Evolutionary conservation across 1,140 invertebrate species (phyloP).

Genomic region (Cotesia vestalis): DNA sequence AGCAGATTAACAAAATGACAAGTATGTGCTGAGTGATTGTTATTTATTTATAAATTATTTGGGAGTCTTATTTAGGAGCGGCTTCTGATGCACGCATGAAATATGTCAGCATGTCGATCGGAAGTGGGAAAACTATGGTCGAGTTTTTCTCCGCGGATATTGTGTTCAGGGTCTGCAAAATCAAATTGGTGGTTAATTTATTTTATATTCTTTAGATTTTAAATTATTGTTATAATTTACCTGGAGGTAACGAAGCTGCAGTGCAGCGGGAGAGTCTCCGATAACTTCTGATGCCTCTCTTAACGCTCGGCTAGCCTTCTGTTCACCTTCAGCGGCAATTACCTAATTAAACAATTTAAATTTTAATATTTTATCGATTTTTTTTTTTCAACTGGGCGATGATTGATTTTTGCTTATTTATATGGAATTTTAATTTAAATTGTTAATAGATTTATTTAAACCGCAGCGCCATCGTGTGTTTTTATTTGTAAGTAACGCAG

Average conservation of each 20-base stretch:
- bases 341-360: slow-evolving; percentile 67
- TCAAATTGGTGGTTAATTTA: slow-evolving; percentile 26
- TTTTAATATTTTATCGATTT: background rate
- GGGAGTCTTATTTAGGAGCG: background rate
- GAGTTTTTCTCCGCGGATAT: slow-evolving; percentile 98
- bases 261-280: slow-evolving; percentile 87
- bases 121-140: slow-evolving; percentile 96
- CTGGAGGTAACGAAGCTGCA: slow-evolving; percentile 76
- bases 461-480: too few relatives aligned
- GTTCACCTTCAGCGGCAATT: slow-evolving; percentile 85
- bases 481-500: too few relatives aligned
- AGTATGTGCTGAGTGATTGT: too few relatives aligned
- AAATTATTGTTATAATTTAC: slow-evolving; percentile 38
- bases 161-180: slow-evolving; percentile 84
- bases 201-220: too few relatives aligned
- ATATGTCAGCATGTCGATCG: slow-evolving; percentile 87
- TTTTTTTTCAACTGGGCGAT: background rate
- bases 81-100: slow-evolving; percentile 70
- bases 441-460: too few relatives aligned
- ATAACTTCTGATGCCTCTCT: slow-evolving; percentile 94
- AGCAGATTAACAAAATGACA: too few relatives aligned
- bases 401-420: background rate
- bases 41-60: too few relatives aligned
- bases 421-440: background rate
- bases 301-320: slow-evolving; percentile 87